Evolutionary conservation across 2,797 vertebrate species (phyloP), one percentile per base, ranked within the genome.

Genomic region (Apogon talboti): DNA sequence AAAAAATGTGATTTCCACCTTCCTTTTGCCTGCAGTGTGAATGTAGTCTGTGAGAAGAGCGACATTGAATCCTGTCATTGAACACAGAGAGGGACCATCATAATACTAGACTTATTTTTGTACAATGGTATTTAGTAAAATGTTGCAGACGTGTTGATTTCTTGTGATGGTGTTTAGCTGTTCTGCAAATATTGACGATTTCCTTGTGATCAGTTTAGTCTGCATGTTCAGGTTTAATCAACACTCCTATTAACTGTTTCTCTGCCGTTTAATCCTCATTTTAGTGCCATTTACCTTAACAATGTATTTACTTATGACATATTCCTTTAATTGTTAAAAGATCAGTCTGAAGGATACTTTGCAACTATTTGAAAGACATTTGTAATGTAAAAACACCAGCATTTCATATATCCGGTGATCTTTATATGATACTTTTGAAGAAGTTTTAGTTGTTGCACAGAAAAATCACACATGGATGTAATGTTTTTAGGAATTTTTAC

Each of bases 161-260:
- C 47, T 4, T 58, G 66, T 45, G 51, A 48, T 48, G 12, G 21
- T 10, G 15, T 15, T 11, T 33, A 13, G 3, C 37, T 21, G 4
- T 13, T 13, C 11, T 33, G 44, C 12, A 5, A 13, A 57, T 7
- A 12, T 14, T 18, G 14, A 18, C 1, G 56, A 59, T 77, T 63
- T 42, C 43, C 51, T 14, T 60, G 55, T 61, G 43, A 72, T 68
- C 51, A 43, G 7, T 35, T 35, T 10, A 58, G 15, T 42, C 21
- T 4, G 21, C 13, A 15, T 18, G 14, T 21, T 45, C 12, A 42
- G 21, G 10, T 2, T 33, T 11, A 7, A 41, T 3, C 10, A 1
- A 51, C 80, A 82, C 71, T 75, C 69, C 61, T 61, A 2, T 67
- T 55, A 40, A 53, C 14, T 10, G 11, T 24, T 4, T 40, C 18